Evolutionary conservation across 2,797 vertebrate species (phyloP).

Genomic region (Neomorphus geoffroyi): DNA sequence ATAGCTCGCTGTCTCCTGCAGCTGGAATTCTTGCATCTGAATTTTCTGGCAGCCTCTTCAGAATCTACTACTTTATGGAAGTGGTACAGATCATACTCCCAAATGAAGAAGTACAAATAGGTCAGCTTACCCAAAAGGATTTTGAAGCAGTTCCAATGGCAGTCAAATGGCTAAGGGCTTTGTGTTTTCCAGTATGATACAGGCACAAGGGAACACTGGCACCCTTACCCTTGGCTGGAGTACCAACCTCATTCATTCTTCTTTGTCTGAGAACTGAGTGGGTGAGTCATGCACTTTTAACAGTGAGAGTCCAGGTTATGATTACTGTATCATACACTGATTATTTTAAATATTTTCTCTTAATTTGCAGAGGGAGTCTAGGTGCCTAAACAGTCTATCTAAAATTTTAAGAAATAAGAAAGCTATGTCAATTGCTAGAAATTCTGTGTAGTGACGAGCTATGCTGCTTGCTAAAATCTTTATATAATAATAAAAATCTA

Average conservation of each 20-base stretch:
- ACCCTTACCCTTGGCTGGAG: rapidly evolving
- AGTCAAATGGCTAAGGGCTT: not conserved
- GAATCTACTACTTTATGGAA: not conserved
- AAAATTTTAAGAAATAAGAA: not conserved
- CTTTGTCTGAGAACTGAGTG: not conserved
- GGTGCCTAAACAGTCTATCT: not conserved
- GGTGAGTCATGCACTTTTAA: not conserved
- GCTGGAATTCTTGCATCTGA: not conserved
- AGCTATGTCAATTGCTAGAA: not conserved
- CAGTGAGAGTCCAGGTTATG: not conserved
- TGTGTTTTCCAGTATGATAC: not conserved
- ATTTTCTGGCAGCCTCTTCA: not conserved
- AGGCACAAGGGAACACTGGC: not conserved
- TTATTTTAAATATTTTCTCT: not conserved
- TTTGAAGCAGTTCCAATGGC: not conserved
- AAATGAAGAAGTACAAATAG: not conserved
- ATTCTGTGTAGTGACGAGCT: not conserved
- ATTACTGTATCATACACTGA: not conserved
- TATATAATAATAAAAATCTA: not conserved
- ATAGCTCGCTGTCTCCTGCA: not conserved
- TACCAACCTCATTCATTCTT: not conserved
- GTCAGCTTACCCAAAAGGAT: not conserved
- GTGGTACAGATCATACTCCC: not conserved
- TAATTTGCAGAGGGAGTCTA: not conserved
- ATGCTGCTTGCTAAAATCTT: not conserved